A percentile compares a stretch with the other conserved stretches of the same genome.
Conservation (phyloP, 2,797 vertebrate species). For the Antrozous pallidus region DNA sequence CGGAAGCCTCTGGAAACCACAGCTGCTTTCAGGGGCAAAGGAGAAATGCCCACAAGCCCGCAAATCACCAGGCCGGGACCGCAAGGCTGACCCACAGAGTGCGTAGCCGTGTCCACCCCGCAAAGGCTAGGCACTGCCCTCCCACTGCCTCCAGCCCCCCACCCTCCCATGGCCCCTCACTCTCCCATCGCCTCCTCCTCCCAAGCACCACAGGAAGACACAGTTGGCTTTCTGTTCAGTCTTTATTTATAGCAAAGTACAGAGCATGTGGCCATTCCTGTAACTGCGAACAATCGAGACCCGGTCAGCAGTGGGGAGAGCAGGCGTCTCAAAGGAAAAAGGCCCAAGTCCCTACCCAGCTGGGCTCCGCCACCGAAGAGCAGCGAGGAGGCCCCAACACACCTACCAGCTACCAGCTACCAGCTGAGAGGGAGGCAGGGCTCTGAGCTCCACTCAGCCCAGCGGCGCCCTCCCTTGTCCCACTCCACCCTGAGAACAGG, state of each 20-base stretch:
- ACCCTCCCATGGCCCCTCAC: not conserved
- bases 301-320: not conserved
- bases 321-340: not conserved
- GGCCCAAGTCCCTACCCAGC: not conserved
- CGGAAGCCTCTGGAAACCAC: accelerated
- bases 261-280: constrained; percentile 48
- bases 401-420: not conserved
- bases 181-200: not conserved
- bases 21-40: too few species aligned
- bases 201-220: constrained; percentile 39
- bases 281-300: not conserved
- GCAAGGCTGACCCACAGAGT: accelerated
- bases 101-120: accelerated
- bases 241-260: constrained; percentile 79
- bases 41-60: not conserved
- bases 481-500: not conserved
- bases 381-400: not conserved
- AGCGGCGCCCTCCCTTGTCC: not conserved
- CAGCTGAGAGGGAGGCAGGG: not conserved
- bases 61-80: too few species aligned
- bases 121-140: not conserved
- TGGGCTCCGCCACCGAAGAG: not conserved
- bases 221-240: constrained; percentile 46
- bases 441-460: not conserved
- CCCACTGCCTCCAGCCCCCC: not conserved